phyloP scores from a whole-genome alignment of 2,113 vertebrate genomes.

The Ornithorhynchus anatinus region DNA sequence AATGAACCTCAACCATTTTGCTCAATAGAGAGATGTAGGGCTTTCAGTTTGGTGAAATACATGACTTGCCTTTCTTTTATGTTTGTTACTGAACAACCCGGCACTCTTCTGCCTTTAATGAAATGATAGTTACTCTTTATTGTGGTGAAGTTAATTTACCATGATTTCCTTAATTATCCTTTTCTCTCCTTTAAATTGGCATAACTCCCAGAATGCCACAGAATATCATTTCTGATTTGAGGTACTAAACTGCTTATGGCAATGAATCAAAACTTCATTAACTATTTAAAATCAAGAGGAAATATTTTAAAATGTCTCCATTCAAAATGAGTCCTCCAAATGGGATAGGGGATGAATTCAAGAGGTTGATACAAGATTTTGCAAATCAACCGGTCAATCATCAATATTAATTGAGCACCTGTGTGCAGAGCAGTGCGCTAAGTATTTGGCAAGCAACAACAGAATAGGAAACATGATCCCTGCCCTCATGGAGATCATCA shows the following conservation, averaged over 20 bases:
- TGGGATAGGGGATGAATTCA: too few relatives aligned
- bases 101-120: slow-evolving; percentile 36
- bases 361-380: too few relatives aligned
- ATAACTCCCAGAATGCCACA: slow-evolving; percentile 7
- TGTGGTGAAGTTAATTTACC: slow-evolving; percentile 48
- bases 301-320: neutral
- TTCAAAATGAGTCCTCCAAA: neutral
- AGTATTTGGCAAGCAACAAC: too few relatives aligned
- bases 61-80: slow-evolving; percentile 31
- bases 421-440: too few relatives aligned
- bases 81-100: slow-evolving; percentile 46
- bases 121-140: slow-evolving; percentile 48
- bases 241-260: neutral
- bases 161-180: slow-evolving; percentile 35
- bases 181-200: slow-evolving; percentile 19
- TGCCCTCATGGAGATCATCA: too few relatives aligned
- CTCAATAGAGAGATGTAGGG: slow-evolving; percentile 47
- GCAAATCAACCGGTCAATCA: too few relatives aligned
- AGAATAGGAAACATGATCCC: too few relatives aligned
- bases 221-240: neutral
- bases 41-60: slow-evolving; percentile 39
- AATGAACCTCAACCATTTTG: slow-evolving; percentile 59
- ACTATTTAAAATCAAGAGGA: slow-evolving; percentile 32
- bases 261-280: slow-evolving; percentile 7
- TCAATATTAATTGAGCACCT: too few relatives aligned